Percentiles rank a stretch among this genome's conserved stretches.
phyloP scores from a whole-genome alignment of 2,797 vertebrate genomes.

The Eupleurogrammus muticus region DNA sequence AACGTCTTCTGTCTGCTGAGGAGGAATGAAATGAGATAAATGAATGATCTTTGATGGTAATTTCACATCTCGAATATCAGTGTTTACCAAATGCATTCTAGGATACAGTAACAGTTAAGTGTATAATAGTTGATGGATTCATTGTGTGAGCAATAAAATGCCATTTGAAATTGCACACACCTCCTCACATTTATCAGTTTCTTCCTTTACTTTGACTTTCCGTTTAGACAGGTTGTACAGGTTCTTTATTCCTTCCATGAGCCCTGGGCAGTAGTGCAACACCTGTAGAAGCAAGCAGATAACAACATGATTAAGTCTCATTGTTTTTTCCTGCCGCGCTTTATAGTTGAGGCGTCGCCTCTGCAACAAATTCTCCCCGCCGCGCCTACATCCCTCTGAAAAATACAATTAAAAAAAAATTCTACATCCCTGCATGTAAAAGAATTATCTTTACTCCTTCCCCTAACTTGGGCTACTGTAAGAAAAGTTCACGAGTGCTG shows the following conservation, averaged over 20 bases:
- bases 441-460: too few species aligned
- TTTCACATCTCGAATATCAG: not conserved
- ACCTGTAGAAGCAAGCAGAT: constrained; percentile 82
- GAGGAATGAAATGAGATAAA: not conserved
- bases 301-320: constrained; percentile 12
- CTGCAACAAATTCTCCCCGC: too few species aligned
- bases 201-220: constrained; percentile 84
- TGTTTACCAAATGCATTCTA: not conserved
- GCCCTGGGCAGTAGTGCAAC: constrained; percentile 95
- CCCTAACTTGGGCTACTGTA: too few species aligned
- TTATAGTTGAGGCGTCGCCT: too few species aligned
- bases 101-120: not conserved
- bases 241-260: constrained; percentile 92
- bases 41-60: not conserved
- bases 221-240: constrained; percentile 88
- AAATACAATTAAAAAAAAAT: too few species aligned
- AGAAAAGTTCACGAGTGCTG: too few species aligned
- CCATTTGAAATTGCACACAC: constrained; percentile 43
- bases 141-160: not conserved
- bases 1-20: constrained; percentile 72
- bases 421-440: too few species aligned
- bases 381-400: too few species aligned
- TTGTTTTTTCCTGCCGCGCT: too few species aligned
- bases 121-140: too few species aligned
- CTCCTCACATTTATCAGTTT: constrained; percentile 65